A percentile compares a stretch with the other conserved stretches of the same genome.
Conservation (phyloP, 2,113 vertebrate genomes). For the Corythornis cristatus region DNA sequence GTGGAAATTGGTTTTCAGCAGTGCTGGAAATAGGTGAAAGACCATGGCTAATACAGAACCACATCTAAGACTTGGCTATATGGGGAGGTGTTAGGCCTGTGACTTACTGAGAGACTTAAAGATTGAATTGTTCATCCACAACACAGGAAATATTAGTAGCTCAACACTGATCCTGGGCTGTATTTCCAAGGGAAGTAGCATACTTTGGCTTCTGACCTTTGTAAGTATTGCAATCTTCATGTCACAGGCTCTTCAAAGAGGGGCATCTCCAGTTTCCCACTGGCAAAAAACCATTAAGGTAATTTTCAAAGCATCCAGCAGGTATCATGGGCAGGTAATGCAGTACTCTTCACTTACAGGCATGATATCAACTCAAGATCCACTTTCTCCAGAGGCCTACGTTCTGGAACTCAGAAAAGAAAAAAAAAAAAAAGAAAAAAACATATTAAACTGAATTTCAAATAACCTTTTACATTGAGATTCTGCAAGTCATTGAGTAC, state of each 20-base stretch:
- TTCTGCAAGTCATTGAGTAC: background rate
- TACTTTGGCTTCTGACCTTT: background rate
- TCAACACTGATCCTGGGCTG: background rate
- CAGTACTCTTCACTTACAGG: background rate
- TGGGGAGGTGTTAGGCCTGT: background rate
- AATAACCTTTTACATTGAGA: slow-evolving; percentile 7
- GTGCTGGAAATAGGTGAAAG: background rate
- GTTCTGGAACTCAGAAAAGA: background rate
- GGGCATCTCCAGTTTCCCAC: background rate
- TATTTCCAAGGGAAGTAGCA: background rate
- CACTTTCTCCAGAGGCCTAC: background rate
- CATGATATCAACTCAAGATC: background rate
- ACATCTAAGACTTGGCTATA: background rate
- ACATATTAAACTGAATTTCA: background rate
- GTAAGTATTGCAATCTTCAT: background rate
- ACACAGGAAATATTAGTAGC: background rate
- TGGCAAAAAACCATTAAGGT: background rate
- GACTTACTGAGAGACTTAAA: background rate
- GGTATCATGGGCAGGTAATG: background rate
- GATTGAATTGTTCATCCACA: background rate
- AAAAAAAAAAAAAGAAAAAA: background rate
- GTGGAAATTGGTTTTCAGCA: background rate
- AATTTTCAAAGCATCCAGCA: background rate
- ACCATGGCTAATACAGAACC: background rate
- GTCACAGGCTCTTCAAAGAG: background rate